Conservation (phyloP, 2,888 invertebrate species). For the Lasioglossum vierecki region DNA sequence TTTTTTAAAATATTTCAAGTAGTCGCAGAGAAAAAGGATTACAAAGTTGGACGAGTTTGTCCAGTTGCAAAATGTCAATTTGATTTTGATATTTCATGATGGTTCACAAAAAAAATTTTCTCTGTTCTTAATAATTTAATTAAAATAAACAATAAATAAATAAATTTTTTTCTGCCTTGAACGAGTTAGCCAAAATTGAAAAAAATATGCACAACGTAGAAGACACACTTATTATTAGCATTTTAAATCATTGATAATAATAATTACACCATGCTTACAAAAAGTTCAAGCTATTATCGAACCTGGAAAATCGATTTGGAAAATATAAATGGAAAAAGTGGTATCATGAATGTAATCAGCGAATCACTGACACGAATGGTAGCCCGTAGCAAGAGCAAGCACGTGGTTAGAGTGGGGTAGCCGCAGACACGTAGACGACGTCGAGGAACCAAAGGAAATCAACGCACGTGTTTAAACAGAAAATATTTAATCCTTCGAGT, state of each 20-base stretch:
- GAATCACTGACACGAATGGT: not conserved
- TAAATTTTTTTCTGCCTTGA: too few relatives aligned
- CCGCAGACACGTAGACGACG: not conserved
- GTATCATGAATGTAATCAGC: not conserved
- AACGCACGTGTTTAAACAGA: conserved; percentile 32
- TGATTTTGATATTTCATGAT: not conserved
- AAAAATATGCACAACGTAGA: too few relatives aligned
- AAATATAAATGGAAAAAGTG: not conserved
- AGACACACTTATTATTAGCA: too few relatives aligned
- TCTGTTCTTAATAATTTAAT: not conserved
- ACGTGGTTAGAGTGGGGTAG: not conserved
- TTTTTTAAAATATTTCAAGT: not conserved
- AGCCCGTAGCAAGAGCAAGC: not conserved
- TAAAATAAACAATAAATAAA: too few relatives aligned
- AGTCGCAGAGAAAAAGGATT: not conserved
- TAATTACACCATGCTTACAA: too few relatives aligned
- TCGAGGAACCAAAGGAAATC: conserved; percentile 19
- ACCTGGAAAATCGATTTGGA: not conserved
- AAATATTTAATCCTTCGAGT: conserved; percentile 41
- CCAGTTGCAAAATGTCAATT: not conserved
- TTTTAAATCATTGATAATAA: too few relatives aligned
- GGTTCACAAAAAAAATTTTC: not conserved
- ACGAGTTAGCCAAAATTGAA: too few relatives aligned
- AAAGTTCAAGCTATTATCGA: not conserved
- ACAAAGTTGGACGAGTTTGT: not conserved